phyloP scores from a whole-genome alignment of 2,797 vertebrate genomes.

The Amniataba percoides region DNA sequence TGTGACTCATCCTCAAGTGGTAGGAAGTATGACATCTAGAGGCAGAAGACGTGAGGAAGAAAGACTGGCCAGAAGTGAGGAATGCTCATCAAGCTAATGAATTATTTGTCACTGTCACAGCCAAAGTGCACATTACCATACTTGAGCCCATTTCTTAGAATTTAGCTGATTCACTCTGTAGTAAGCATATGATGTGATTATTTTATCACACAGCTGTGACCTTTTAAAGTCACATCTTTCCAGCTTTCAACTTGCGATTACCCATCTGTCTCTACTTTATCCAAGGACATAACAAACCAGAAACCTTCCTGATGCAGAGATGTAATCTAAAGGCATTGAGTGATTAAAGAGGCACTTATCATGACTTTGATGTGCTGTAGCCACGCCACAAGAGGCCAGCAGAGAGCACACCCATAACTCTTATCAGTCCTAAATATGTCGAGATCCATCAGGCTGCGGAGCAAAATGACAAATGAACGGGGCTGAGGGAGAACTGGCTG shows the following conservation, averaged over 20 bases:
- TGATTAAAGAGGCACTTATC: constrained; percentile 7
- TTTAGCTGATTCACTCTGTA: constrained; percentile 25
- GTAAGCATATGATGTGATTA: constrained; percentile 4
- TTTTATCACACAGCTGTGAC: not conserved
- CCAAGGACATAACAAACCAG: not conserved
- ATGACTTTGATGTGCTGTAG: constrained; percentile 28
- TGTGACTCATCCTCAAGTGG: constrained; percentile 67
- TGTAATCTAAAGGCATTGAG: constrained; percentile 3
- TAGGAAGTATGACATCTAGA: constrained; percentile 44
- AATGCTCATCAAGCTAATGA: constrained; percentile 33
- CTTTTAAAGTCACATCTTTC: not conserved
- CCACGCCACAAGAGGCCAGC: constrained; percentile 53
- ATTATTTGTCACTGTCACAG: constrained; percentile 23
- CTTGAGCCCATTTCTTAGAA: constrained; percentile 21
- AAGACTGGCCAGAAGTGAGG: constrained; percentile 27
- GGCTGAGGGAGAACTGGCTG: constrained; percentile 30
- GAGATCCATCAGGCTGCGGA: constrained; percentile 33
- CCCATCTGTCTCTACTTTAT: not conserved
- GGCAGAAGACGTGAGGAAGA: constrained; percentile 1
- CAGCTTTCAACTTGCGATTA: not conserved
- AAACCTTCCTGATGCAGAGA: not conserved
- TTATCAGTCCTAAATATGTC: constrained; percentile 37
- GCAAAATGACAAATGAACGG: constrained; percentile 47
- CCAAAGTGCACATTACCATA: constrained; percentile 26
- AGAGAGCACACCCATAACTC: constrained; percentile 43